phyloP scores from a whole-genome alignment of 2,113 vertebrate species.

The Myiagra hebetior region DNA sequence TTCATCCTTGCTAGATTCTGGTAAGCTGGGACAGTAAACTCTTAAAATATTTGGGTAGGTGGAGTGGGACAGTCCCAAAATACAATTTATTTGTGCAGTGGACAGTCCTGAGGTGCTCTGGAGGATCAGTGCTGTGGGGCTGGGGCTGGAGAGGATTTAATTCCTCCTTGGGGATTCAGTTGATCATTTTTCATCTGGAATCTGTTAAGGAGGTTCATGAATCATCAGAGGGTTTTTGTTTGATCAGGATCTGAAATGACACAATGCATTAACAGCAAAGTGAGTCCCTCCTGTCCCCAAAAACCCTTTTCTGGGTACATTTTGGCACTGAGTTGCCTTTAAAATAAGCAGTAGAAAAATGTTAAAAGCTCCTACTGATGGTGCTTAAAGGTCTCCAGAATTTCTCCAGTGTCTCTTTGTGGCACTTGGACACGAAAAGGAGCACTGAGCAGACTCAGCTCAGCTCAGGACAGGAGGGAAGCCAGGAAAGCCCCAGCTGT shows the following conservation, averaged over 20 bases:
- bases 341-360: neutral
- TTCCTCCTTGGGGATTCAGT: accelerated
- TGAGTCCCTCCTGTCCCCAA: neutral
- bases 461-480: too few species aligned
- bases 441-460: too few species aligned
- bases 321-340: neutral
- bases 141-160: neutral
- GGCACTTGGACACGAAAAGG: too few species aligned
- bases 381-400: neutral
- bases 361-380: neutral
- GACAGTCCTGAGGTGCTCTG: neutral
- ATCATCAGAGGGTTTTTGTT: neutral
- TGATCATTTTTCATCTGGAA: neutral
- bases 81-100: neutral
- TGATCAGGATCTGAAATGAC: neutral
- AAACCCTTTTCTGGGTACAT: neutral
- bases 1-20: constrained; percentile 21
- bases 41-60: neutral
- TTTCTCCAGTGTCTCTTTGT: neutral
- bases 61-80: neutral
- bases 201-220: neutral
- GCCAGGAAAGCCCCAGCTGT: too few species aligned
- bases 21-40: neutral
- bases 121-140: neutral
- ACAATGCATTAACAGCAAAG: neutral